Conservation (phyloP, 2,888 invertebrate species). For the Caradrina clavipalpis region DNA sequence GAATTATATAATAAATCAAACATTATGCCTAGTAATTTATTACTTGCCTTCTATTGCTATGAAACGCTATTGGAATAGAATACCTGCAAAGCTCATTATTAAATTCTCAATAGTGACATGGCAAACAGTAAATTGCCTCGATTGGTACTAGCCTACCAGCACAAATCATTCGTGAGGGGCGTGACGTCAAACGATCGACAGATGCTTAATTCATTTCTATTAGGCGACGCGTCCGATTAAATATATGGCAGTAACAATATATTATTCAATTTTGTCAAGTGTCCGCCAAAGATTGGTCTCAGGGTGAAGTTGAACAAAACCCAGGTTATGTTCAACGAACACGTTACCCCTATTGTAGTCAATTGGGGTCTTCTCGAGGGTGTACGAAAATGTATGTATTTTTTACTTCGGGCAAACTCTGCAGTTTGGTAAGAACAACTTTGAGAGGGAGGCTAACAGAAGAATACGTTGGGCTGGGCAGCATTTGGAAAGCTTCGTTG, state of each 20-base stretch:
- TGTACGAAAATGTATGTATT: no score
- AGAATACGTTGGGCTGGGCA: no score
- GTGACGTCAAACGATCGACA: constrained; percentile 13
- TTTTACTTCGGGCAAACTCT: no score
- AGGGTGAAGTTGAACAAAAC: no score
- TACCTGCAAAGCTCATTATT: constrained; percentile 28
- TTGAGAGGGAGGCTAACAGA: no score
- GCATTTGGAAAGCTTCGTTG: no score
- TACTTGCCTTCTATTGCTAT: constrained; percentile 37
- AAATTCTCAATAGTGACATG: constrained; percentile 21
- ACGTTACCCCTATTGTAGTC: no score
- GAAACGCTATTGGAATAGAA: constrained; percentile 23
- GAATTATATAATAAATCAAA: constrained; percentile 3
- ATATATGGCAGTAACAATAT: not conserved
- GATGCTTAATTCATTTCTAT: constrained; percentile 26
- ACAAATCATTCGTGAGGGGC: constrained; percentile 19
- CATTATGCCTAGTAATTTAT: constrained; percentile 27
- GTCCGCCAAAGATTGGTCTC: not conserved
- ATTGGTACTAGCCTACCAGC: not conserved
- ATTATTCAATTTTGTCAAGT: not conserved
- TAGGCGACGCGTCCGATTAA: not conserved
- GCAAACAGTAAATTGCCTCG: constrained; percentile 12
- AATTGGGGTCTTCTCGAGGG: no score
- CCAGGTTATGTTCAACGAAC: no score
- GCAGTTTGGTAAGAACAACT: no score